Conservation (phyloP, 2,113 vertebrate genomes). For the Suricata suricatta region DNA sequence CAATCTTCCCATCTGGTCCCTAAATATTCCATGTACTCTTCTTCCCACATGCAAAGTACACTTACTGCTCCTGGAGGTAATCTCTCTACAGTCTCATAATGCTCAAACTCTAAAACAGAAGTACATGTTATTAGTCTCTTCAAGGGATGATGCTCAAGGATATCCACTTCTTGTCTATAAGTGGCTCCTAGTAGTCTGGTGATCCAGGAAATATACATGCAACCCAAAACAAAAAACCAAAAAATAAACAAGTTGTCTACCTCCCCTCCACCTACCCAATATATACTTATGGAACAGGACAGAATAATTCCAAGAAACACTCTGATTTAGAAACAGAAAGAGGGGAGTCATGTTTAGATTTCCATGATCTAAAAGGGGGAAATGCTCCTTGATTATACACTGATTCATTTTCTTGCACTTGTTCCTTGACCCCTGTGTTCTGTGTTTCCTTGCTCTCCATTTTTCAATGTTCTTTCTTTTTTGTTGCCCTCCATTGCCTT, state of each 20-base stretch:
- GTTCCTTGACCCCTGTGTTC: neutral
- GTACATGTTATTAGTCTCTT: fast-evolving
- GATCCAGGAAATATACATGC: neutral
- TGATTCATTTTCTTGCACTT: neutral
- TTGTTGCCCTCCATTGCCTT: neutral
- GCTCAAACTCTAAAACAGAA: neutral
- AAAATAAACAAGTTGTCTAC: neutral
- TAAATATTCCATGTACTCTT: neutral
- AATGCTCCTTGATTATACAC: neutral
- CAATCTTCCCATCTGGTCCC: neutral
- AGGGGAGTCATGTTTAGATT: neutral
- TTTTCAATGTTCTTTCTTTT: neutral
- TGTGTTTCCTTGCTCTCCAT: neutral
- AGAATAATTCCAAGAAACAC: neutral
- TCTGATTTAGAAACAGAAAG: neutral
- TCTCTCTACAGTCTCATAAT: neutral
- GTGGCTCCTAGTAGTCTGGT: neutral
- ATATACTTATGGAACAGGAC: neutral
- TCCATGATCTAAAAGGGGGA: neutral
- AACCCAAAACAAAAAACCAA: neutral
- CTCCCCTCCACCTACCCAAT: neutral
- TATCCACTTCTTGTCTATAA: neutral
- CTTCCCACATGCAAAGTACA: neutral
- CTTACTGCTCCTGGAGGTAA: neutral
- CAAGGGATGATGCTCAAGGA: neutral